These are phyloP conservation scores for Drosophila macrothrix DNA, from an alignment of 2,888 invertebrate species.

Conservation along the genomic window DNA sequence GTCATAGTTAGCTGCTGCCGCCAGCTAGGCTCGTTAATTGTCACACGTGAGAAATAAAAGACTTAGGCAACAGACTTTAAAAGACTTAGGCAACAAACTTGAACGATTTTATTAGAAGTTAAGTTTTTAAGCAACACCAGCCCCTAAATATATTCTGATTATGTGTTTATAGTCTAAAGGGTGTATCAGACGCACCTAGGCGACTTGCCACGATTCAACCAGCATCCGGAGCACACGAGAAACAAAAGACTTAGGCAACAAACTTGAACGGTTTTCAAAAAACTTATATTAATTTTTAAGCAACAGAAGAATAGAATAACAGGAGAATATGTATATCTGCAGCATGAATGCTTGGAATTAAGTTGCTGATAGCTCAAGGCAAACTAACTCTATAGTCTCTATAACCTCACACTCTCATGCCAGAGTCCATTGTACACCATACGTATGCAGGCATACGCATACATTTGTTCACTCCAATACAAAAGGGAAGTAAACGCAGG, in stretches of 20 bases:
- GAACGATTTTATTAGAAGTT: neutral
- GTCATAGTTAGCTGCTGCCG: slow-evolving; percentile 14
- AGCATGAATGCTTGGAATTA: slow-evolving; percentile 51
- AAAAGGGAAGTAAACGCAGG: slow-evolving; percentile 66
- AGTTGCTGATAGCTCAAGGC: slow-evolving; percentile 27
- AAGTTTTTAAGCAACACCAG: neutral
- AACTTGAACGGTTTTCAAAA: slow-evolving; percentile 37
- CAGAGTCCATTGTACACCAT: slow-evolving; percentile 21
- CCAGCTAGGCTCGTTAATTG: slow-evolving; percentile 1
- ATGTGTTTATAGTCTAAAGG: neutral
- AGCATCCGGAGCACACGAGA: neutral
- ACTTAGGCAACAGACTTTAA: slow-evolving; percentile 13
- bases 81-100: slow-evolving; percentile 28
- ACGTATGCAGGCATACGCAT: slow-evolving; percentile 50
- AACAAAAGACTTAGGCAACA: slow-evolving; percentile 60
- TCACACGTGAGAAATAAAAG: neutral
- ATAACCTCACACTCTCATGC: slow-evolving; percentile 22
- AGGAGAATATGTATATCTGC: slow-evolving; percentile 20
- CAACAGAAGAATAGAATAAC: too few relatives aligned
- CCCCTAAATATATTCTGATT: neutral
- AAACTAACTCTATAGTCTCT: slow-evolving; percentile 26
- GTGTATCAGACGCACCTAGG: neutral
- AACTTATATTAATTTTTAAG: neutral
- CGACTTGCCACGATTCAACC: neutral
- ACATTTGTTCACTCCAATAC: slow-evolving; percentile 63